A percentile compares a stretch with the other conserved stretches of the same genome.
Conservation (phyloP, 1,140 invertebrate species). For the Zaprionus africanus region DNA sequence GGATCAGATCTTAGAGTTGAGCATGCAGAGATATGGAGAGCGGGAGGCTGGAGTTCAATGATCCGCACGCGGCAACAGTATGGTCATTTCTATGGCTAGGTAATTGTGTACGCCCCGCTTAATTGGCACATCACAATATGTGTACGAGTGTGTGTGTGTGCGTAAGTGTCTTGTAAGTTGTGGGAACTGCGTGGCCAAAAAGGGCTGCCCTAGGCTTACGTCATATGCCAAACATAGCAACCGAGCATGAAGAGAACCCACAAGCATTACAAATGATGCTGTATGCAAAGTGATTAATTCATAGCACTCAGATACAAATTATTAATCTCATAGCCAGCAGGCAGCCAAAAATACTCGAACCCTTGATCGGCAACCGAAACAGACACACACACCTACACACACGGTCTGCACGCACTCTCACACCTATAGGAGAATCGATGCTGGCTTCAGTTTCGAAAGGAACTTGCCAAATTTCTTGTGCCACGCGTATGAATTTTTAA, state of each 20-base stretch:
- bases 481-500: slow-evolving; percentile 79
- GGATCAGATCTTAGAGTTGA: slow-evolving; percentile 9
- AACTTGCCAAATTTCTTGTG: slow-evolving; percentile 67
- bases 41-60: slow-evolving; percentile 67
- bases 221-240: slow-evolving; percentile 59
- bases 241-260: slow-evolving; percentile 7
- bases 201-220: slow-evolving; percentile 60
- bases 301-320: slow-evolving; percentile 43
- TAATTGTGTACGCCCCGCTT: slow-evolving; percentile 51
- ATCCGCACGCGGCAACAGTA: slow-evolving; percentile 43
- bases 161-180: slow-evolving; percentile 6
- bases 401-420: background rate
- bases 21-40: slow-evolving; percentile 16
- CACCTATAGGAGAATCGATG: slow-evolving; percentile 41
- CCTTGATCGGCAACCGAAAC: slow-evolving; percentile 15
- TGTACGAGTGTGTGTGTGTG: background rate
- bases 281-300: slow-evolving; percentile 53
- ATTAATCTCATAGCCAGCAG: slow-evolving; percentile 45
- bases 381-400: background rate
- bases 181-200: slow-evolving; percentile 28
- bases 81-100: slow-evolving; percentile 37
- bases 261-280: slow-evolving; percentile 23
- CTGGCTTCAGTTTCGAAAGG: slow-evolving; percentile 43
- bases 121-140: slow-evolving; percentile 48
- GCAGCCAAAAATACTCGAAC: slow-evolving; percentile 26